Evolutionary conservation across 2,888 invertebrate genomes (phyloP).

Genomic region (Chrysotoxum bicinctum): DNA sequence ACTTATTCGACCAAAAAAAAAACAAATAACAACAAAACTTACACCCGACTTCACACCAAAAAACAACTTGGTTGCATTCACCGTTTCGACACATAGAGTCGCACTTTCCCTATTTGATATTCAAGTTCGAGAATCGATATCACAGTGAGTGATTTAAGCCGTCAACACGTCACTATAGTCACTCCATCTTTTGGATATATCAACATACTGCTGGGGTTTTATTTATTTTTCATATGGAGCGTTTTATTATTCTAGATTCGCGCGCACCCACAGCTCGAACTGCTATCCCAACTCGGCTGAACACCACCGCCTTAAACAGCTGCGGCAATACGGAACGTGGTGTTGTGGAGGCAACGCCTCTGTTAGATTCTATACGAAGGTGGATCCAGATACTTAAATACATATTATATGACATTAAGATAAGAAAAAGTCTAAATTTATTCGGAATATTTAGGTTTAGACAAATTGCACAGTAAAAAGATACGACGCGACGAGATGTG

Average conservation of each 20-base stretch:
- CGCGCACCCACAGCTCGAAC: slow-evolving; percentile 42
- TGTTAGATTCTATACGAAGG: slow-evolving; percentile 40
- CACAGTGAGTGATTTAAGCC: slow-evolving; percentile 56
- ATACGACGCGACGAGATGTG: neutral
- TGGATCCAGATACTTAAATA: slow-evolving; percentile 55
- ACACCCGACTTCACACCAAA: neutral
- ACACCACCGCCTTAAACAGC: neutral
- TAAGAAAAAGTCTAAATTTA: slow-evolving; percentile 31
- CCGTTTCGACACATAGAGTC: neutral
- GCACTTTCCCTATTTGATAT: slow-evolving; percentile 70
- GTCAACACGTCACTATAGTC: slow-evolving; percentile 52
- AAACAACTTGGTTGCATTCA: neutral
- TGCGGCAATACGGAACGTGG: slow-evolving; percentile 1
- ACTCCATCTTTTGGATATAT: slow-evolving; percentile 8
- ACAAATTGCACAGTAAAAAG: slow-evolving; percentile 43
- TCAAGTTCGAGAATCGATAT: slow-evolving; percentile 56
- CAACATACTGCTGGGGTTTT: neutral
- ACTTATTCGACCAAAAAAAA: slow-evolving; percentile 28
- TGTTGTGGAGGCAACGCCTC: slow-evolving; percentile 45
- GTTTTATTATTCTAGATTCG: slow-evolving; percentile 68
- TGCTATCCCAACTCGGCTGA: neutral
- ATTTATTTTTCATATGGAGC: slow-evolving; percentile 45
- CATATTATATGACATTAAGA: slow-evolving; percentile 33
- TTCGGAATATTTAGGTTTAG: slow-evolving; percentile 42
- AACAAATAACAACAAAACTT: slow-evolving; percentile 47